phyloP scores from a whole-genome alignment of 2,113 vertebrate genomes.

The Callionymus lyra region DNA sequence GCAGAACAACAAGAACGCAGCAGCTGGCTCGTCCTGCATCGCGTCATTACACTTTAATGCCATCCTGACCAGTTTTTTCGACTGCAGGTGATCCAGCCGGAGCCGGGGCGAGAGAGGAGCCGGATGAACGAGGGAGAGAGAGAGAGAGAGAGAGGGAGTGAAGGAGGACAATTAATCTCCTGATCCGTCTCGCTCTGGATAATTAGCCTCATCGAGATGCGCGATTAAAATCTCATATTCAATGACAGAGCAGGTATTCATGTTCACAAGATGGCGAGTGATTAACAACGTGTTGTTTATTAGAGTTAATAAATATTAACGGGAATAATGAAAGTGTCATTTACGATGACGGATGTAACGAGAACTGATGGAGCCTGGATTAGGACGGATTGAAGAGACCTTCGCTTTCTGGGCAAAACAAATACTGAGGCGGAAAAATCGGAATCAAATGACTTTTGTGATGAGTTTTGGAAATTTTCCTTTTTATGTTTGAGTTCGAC shows the following conservation, averaged over 20 bases:
- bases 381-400: no score
- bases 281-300: slow-evolving; percentile 5
- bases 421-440: slow-evolving; percentile 6
- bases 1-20: slow-evolving; percentile 4
- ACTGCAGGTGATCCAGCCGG: background rate
- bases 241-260: slow-evolving; percentile 7
- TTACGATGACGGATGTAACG: slow-evolving; percentile 1
- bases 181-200: slow-evolving; percentile 7
- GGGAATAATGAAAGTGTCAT: background rate
- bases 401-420: no score
- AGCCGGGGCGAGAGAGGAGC: background rate
- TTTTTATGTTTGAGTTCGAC: no score
- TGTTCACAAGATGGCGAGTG: slow-evolving; percentile 3
- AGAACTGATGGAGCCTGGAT: no score
- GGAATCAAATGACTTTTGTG: no score
- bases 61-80: slow-evolving; percentile 13
- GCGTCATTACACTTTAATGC: slow-evolving; percentile 12
- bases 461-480: no score
- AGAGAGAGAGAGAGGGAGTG: background rate
- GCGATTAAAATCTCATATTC: slow-evolving; percentile 9
- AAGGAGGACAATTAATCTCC: slow-evolving; percentile 2
- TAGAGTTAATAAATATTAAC: background rate
- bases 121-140: slow-evolving; percentile 1
- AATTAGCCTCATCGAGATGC: slow-evolving; percentile 19
- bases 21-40: slow-evolving; percentile 13